phyloP scores from a whole-genome alignment of 2,888 invertebrate genomes.

The Philopedon plagiatum region DNA sequence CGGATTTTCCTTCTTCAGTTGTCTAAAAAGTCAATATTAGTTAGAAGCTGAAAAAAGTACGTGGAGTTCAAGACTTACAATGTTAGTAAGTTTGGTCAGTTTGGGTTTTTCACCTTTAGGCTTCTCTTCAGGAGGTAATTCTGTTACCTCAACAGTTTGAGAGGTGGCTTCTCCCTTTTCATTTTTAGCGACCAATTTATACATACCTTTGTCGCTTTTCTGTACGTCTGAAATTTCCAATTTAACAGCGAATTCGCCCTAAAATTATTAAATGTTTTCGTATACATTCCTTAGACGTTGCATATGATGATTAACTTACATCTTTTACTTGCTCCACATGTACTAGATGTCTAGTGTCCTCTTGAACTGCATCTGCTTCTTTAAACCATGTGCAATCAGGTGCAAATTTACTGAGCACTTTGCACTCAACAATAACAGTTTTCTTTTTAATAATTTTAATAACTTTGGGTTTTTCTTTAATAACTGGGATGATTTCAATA shows the following conservation, averaged over 20 bases:
- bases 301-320: slow-evolving; percentile 68
- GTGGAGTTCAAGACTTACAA: slow-evolving; percentile 78
- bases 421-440: slow-evolving; percentile 93
- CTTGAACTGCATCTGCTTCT: slow-evolving; percentile 83
- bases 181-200: slow-evolving; percentile 92
- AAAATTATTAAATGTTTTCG: slow-evolving; percentile 49
- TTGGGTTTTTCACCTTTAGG: slow-evolving; percentile 86
- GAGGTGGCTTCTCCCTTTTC: slow-evolving; percentile 94
- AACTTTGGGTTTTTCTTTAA: slow-evolving; percentile 92
- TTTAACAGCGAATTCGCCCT: slow-evolving; percentile 93
- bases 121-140: slow-evolving; percentile 83
- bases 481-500: slow-evolving; percentile 97
- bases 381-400: slow-evolving; percentile 96
- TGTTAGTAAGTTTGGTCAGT: slow-evolving; percentile 82
- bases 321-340: slow-evolving; percentile 85
- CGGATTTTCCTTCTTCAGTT: slow-evolving; percentile 80
- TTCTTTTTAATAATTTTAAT: slow-evolving; percentile 93
- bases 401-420: slow-evolving; percentile 92
- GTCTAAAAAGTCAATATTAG: slow-evolving; percentile 67
- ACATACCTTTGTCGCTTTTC: slow-evolving; percentile 87
- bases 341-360: slow-evolving; percentile 83
- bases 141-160: slow-evolving; percentile 88
- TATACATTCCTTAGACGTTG: background rate
- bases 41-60: no score
- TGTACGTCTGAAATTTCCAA: slow-evolving; percentile 90